Evolutionary conservation across 2,113 vertebrate species (phyloP).

Genomic region (Labrus mixtus): DNA sequence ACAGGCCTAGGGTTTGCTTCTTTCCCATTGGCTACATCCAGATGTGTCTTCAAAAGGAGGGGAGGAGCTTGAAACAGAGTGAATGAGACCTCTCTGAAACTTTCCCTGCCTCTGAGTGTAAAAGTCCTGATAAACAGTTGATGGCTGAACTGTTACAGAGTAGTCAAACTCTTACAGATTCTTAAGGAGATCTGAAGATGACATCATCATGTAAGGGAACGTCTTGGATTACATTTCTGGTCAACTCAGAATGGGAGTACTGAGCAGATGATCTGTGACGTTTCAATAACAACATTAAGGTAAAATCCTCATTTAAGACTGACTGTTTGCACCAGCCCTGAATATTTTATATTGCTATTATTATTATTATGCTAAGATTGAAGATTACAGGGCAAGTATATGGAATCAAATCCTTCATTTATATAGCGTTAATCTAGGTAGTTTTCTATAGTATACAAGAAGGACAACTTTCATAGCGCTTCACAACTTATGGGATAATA

Average conservation of each 20-base stretch:
- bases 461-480: too few species aligned
- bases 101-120: slow-evolving; percentile 46
- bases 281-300: slow-evolving; percentile 56
- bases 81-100: slow-evolving; percentile 84
- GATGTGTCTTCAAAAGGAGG: slow-evolving; percentile 75
- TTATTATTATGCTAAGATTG: neutral
- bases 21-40: slow-evolving; percentile 67
- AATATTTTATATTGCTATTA: too few species aligned
- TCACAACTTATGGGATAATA: too few species aligned
- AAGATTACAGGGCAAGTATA: neutral
- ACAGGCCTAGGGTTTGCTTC: slow-evolving; percentile 45
- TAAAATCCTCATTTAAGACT: slow-evolving; percentile 53
- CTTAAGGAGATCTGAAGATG: slow-evolving; percentile 10
- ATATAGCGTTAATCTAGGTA: neutral
- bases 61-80: slow-evolving; percentile 83
- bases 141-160: slow-evolving; percentile 17
- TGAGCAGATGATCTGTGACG: slow-evolving; percentile 29
- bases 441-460: neutral
- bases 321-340: neutral
- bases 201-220: neutral
- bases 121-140: slow-evolving; percentile 46
- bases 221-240: slow-evolving; percentile 41
- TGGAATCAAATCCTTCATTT: neutral
- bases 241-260: slow-evolving; percentile 26
- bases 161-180: neutral